Conservation (phyloP, 2,888 invertebrate genomes). For the Harpalus rubripes region DNA sequence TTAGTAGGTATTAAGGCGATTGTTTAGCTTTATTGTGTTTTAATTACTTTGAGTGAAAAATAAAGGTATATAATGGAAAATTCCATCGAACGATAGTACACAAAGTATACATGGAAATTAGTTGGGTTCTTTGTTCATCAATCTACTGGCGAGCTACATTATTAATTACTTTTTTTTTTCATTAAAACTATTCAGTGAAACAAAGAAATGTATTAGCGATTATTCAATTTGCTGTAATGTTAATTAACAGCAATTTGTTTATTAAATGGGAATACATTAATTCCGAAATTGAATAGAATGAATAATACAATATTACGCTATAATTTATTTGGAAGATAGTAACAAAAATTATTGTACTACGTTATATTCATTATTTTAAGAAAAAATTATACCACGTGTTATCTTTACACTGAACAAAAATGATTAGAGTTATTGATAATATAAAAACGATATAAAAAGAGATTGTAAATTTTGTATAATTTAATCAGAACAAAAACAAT, state of each 20-base stretch:
- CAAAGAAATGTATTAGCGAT: background rate
- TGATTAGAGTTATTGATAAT: too few species aligned
- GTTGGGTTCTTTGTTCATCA: background rate
- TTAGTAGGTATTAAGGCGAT: slow-evolving; percentile 26
- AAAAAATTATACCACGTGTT: too few species aligned
- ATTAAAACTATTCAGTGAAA: background rate
- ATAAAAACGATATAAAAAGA: too few species aligned
- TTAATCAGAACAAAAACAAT: too few species aligned
- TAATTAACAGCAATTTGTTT: background rate
- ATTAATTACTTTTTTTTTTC: background rate
- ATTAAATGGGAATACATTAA: background rate
- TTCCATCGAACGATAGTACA: background rate
- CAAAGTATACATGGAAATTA: background rate
- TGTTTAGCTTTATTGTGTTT: slow-evolving; percentile 50
- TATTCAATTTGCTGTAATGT: background rate
- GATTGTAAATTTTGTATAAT: too few species aligned
- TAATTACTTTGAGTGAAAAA: slow-evolving; percentile 47
- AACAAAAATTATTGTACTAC: too few species aligned
- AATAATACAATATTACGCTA: too few species aligned
- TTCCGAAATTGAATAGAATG: too few species aligned
- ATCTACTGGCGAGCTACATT: background rate
- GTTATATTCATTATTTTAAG: too few species aligned
- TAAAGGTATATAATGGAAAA: slow-evolving; percentile 15
- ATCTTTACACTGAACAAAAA: too few species aligned
- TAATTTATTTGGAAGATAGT: too few species aligned